Base-by-base conservation (phyloP, 2,113 vertebrate species). In the Erythrolamprus reginae region DNA sequence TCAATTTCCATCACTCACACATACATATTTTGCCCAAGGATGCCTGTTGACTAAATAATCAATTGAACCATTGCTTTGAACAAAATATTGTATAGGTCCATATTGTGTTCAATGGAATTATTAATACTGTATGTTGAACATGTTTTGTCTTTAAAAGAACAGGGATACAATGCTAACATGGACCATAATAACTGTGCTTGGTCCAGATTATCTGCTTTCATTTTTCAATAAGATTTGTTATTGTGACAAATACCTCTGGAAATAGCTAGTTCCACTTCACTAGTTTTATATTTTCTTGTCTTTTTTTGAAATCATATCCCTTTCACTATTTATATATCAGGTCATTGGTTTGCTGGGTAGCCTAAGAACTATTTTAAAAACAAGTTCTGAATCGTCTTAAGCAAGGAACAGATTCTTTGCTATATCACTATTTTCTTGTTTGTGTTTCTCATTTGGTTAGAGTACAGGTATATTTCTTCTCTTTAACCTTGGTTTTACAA, bases 131-230 rank as follows among this genome's bases (percentile, higher is more conserved):
- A 88, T 86, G 88, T 90, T 92, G 93, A 77, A 92, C 26, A 47
- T 92, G 86, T 94, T 95, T 95, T 92, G n/a, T 84, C 53, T 89
- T 77, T 24, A 70, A 47, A 95, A 33, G 17, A 51, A 50, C 95
- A 93, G 88, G 93, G 93, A 77, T 94, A 90, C 92, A 92, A 93
- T 95, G 94, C 95, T 96, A 96, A 94, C 90, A 93, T 90, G 93
- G 96, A 95, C 93, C 94, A 50, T 10, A 94, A 95, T 95, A 96
- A 93, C 94, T 92, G 45, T 91, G 93, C 65, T 94, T 47, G 88
- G 90, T 94, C 94, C 90, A 91, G 90, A 93, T 95, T 94, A 91
- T 89, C 95, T 94, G 92, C 93, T 87, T 96, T 93, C 90, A 93
- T 89, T 86, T 95, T 94, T 93, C 95, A 93, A 94, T 95, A 93